A percentile compares a stretch with the other conserved stretches of the same genome.
Evolutionary conservation across 2,888 invertebrate genomes (phyloP).

Genomic region (Oscheius sp.): DNA sequence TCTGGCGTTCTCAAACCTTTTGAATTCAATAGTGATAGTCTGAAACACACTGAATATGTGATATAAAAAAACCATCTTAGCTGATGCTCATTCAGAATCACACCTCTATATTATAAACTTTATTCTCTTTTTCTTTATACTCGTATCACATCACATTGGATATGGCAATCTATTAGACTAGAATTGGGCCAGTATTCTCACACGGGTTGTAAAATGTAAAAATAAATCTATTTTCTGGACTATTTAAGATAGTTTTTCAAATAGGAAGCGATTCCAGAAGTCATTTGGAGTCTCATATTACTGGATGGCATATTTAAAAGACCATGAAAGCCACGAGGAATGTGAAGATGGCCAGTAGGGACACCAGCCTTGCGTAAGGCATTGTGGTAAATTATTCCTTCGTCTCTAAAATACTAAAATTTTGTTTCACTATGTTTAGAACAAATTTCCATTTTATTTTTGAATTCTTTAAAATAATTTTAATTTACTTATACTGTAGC

Average conservation of each 20-base stretch:
- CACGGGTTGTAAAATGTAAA: not conserved
- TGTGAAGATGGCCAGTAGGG: not conserved
- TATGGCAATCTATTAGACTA: constrained; percentile 14
- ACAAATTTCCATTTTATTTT: too few species aligned
- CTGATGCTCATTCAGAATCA: too few species aligned
- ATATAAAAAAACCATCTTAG: too few species aligned
- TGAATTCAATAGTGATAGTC: too few species aligned
- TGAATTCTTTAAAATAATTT: too few species aligned
- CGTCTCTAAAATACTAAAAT: not conserved
- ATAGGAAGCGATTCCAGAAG: not conserved
- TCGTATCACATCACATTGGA: constrained; percentile 1
- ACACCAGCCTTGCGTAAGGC: not conserved
- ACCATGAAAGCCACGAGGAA: not conserved
- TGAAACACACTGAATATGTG: too few species aligned
- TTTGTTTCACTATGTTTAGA: not conserved
- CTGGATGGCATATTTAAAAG: not conserved
- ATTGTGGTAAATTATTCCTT: not conserved
- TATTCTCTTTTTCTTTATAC: not conserved
- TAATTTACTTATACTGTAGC: too few species aligned
- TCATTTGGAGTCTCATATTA: not conserved
- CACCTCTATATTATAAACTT: not conserved
- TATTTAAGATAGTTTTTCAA: not conserved
- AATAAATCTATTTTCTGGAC: not conserved
- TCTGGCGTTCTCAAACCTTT: too few species aligned
- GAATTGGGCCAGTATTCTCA: not conserved